Percentiles rank a stretch among this genome's conserved stretches.
phyloP scores from a whole-genome alignment of 2,113 vertebrate genomes.

The Thamnophis sirtalis region DNA sequence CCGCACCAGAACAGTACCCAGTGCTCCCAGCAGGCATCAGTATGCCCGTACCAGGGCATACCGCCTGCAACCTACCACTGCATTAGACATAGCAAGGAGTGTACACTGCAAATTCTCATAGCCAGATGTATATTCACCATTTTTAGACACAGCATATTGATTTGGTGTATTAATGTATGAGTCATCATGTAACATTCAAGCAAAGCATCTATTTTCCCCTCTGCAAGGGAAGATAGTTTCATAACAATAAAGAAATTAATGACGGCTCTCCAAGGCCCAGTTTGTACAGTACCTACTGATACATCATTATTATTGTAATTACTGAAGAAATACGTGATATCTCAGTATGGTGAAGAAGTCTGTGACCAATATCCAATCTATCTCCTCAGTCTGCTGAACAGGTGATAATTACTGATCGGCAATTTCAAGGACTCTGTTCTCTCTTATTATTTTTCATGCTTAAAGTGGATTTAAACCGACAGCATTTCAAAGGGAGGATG shows the following conservation, averaged over 20 bases:
- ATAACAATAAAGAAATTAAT: not conserved
- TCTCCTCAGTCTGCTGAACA: not conserved
- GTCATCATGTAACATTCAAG: not conserved
- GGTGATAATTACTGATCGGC: not conserved
- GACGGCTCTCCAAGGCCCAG: not conserved
- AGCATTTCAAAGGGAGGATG: not conserved
- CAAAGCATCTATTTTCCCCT: not conserved
- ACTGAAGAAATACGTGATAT: not conserved
- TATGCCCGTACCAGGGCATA: too few species aligned
- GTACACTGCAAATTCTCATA: not conserved
- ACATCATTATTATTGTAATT: not conserved
- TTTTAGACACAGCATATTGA: not conserved
- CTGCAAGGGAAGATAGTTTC: not conserved
- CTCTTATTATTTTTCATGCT: not conserved
- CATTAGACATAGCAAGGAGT: not conserved
- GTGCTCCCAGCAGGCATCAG: too few species aligned
- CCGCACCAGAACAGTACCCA: too few species aligned
- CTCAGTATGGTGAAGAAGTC: not conserved
- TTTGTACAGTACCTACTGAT: not conserved
- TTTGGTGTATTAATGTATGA: not conserved
- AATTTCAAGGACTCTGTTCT: not conserved
- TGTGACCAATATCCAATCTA: not conserved
- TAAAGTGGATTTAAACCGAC: not conserved
- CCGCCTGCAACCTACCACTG: too few species aligned
- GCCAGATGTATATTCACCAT: not conserved